A percentile compares a stretch with the other conserved stretches of the same genome.
Conservation (phyloP, 2,797 vertebrate genomes). For the Bufotes viridis region DNA sequence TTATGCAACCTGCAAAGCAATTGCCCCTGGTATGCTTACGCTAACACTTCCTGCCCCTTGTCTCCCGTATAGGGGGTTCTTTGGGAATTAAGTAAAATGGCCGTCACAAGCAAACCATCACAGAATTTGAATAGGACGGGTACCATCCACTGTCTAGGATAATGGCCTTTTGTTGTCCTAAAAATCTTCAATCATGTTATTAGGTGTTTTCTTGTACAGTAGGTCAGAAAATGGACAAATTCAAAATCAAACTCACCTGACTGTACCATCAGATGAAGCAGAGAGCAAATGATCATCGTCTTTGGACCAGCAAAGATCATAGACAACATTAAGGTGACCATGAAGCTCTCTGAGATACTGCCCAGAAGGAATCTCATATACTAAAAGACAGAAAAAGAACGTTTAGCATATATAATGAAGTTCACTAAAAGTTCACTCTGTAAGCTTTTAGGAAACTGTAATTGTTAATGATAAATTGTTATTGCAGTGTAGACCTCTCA, state of each 20-base stretch:
- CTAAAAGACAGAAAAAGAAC: slow-evolving; percentile 73
- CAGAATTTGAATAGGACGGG: too few relatives aligned
- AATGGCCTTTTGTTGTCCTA: too few relatives aligned
- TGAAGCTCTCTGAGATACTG: slow-evolving; percentile 86
- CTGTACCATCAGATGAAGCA: slow-evolving; percentile 94
- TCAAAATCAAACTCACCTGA: slow-evolving; percentile 79
- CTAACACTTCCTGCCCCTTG: too few relatives aligned
- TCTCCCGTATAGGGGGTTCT: too few relatives aligned
- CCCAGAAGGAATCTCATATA: slow-evolving; percentile 96
- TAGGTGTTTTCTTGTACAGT: neutral
- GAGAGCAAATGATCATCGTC: slow-evolving; percentile 87
- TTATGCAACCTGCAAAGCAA: too few relatives aligned
- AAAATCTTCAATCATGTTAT: neutral
- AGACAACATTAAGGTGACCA: slow-evolving; percentile 94
- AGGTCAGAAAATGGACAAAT: neutral
- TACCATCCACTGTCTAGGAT: too few relatives aligned
- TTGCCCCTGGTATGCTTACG: too few relatives aligned
- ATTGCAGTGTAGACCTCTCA: too few relatives aligned
- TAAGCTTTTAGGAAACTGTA: too few relatives aligned
- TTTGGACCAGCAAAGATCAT: slow-evolving; percentile 95
- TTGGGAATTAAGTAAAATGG: too few relatives aligned
- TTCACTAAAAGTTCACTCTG: neutral
- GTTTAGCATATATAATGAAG: neutral
- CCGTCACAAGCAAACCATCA: too few relatives aligned
- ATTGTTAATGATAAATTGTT: too few relatives aligned